Conservation (phyloP, 2,888 invertebrate species). For the Euspilapteryx auroguttella region DNA sequence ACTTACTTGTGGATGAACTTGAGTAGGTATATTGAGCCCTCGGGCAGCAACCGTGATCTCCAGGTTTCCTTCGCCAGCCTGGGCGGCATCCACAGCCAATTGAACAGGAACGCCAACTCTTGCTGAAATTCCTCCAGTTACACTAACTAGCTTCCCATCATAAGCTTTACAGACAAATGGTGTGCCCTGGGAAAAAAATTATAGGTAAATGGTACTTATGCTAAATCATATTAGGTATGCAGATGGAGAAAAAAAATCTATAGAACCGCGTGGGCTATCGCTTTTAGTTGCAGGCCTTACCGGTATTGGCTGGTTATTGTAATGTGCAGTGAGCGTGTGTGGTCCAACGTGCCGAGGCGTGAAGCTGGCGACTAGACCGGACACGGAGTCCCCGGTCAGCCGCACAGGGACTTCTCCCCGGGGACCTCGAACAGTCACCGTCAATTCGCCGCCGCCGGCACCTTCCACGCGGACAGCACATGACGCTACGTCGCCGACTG, state of each 20-base stretch:
- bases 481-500: constrained; percentile 69
- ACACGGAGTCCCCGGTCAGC: constrained; percentile 85
- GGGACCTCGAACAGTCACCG: constrained; percentile 88
- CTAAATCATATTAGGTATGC: too few relatives aligned
- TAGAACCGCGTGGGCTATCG: too few relatives aligned
- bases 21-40: constrained; percentile 92
- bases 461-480: constrained; percentile 54
- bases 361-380: constrained; percentile 89
- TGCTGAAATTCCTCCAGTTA: constrained; percentile 73
- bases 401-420: constrained; percentile 84
- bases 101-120: constrained; percentile 88
- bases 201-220: too few relatives aligned
- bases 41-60: constrained; percentile 95
- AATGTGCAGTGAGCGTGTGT: constrained; percentile 87
- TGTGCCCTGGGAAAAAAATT: constrained; percentile 65
- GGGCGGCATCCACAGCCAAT: constrained; percentile 92
- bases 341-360: constrained; percentile 92
- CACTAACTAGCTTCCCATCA: constrained; percentile 85
- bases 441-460: constrained; percentile 75
- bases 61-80: constrained; percentile 95
- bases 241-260: too few relatives aligned
- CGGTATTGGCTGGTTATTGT: constrained; percentile 85
- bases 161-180: constrained; percentile 91
- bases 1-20: constrained; percentile 88
- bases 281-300: too few relatives aligned